Conservation (phyloP, 2,888 invertebrate genomes). For the Andrena minutula region DNA sequence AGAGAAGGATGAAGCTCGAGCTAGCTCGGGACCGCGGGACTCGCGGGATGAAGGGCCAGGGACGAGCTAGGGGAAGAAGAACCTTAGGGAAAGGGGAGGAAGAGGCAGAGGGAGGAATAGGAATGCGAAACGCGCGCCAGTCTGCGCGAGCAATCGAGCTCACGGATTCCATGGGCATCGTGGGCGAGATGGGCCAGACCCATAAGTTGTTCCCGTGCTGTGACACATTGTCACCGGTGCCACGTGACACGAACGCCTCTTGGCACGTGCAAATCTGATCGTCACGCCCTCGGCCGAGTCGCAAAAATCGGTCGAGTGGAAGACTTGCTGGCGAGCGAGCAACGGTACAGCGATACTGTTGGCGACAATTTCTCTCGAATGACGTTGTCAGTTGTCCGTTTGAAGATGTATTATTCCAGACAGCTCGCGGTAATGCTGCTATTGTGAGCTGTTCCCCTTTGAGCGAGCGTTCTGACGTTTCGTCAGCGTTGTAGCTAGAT, state of each 20-base stretch:
- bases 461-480: neutral
- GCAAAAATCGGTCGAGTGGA: slow-evolving; percentile 38
- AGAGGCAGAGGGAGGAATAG: neutral
- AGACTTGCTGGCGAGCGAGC: neutral
- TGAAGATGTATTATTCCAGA: neutral
- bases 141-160: slow-evolving; percentile 43
- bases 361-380: slow-evolving; percentile 3
- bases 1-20: slow-evolving; percentile 14
- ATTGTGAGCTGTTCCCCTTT: neutral
- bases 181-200: slow-evolving; percentile 47
- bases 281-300: slow-evolving; percentile 36
- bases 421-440: neutral
- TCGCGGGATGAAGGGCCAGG: neutral
- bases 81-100: neutral
- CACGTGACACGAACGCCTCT: slow-evolving; percentile 27
- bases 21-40: slow-evolving; percentile 8
- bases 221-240: slow-evolving; percentile 5
- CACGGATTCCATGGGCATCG: slow-evolving; percentile 59
- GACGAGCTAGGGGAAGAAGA: neutral
- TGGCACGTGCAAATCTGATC: slow-evolving; percentile 31
- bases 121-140: slow-evolving; percentile 57
- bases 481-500: neutral
- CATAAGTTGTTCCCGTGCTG: slow-evolving; percentile 16
- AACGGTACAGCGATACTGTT: slow-evolving; percentile 6
- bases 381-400: neutral